These are phyloP conservation scores for Lanius ludovicianus DNA, from an alignment of 2,113 vertebrate genomes.

Conservation along the genomic window DNA sequence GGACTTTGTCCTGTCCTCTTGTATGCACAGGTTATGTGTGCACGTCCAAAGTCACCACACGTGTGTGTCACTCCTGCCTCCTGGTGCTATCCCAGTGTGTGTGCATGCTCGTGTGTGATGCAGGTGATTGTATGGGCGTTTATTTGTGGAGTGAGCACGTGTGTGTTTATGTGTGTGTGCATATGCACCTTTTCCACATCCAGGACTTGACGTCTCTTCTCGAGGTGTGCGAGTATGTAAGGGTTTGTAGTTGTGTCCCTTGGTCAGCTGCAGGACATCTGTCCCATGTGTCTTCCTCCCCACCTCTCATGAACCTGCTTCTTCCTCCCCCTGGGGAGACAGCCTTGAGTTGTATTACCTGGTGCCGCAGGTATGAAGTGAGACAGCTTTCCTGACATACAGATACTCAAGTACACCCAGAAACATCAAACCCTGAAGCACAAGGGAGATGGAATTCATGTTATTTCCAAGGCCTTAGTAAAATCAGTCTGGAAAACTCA, in stretches of 20 bases:
- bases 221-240: accelerated
- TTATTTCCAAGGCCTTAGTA: not conserved
- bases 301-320: not conserved
- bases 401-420: not conserved
- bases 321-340: not conserved
- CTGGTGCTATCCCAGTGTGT: not conserved
- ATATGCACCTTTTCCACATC: not conserved
- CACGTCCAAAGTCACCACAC: accelerated
- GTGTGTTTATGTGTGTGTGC: not conserved
- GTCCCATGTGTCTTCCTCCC: not conserved
- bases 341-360: not conserved
- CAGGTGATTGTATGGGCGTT: not conserved
- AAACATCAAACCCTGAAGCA: not conserved
- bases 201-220: not conserved
- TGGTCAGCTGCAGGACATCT: not conserved
- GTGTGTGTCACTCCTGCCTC: not conserved
- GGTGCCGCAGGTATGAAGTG: not conserved
- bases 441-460: not conserved
- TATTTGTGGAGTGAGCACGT: not conserved
- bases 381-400: not conserved
- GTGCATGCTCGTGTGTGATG: not conserved
- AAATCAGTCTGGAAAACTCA: slow-evolving; percentile 8
- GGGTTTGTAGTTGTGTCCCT: not conserved
- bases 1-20: not conserved
- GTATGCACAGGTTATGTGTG: not conserved